Conservation (phyloP, 2,888 invertebrate genomes). For the Camponotus fellah region DNA sequence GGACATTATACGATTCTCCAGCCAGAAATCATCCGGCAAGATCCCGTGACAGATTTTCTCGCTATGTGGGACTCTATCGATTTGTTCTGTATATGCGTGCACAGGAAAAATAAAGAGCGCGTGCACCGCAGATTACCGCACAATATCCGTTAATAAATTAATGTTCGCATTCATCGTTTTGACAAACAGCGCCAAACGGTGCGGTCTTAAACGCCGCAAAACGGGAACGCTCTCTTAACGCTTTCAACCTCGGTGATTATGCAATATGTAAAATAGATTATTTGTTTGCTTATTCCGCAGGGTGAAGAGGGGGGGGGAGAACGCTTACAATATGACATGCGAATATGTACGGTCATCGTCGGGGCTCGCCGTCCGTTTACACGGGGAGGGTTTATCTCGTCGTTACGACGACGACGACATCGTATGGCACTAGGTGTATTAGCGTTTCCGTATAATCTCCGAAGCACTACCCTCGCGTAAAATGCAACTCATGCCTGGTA, state of each 20-base stretch:
- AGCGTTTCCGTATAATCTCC: constrained; percentile 65
- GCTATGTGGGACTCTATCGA: constrained; percentile 10
- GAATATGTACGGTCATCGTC: constrained; percentile 73
- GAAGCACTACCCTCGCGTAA: constrained; percentile 68
- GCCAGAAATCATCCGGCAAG: not conserved
- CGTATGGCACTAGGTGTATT: constrained; percentile 81
- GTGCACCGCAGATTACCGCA: not conserved
- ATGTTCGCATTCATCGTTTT: constrained; percentile 49
- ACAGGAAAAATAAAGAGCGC: constrained; percentile 35
- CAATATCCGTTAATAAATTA: constrained; percentile 23
- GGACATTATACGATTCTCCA: not conserved
- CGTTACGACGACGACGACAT: constrained; percentile 58
- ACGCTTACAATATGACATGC: constrained; percentile 71
- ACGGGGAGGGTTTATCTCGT: not conserved
- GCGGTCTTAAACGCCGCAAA: constrained; percentile 56
- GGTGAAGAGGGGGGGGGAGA: constrained; percentile 22
- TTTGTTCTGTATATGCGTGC: constrained; percentile 1
- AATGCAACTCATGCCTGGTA: constrained; percentile 62
- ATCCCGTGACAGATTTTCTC: constrained; percentile 18
- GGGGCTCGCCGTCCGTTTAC: constrained; percentile 50
- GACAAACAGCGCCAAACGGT: constrained; percentile 45
- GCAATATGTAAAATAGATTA: constrained; percentile 81
- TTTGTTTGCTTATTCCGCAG: constrained; percentile 71
- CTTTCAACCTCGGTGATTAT: constrained; percentile 72
- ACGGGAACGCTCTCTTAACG: constrained; percentile 64